These are phyloP conservation scores for Chloroclysta siterata DNA, from an alignment of 2,888 invertebrate species.

Conservation along the genomic window DNA sequence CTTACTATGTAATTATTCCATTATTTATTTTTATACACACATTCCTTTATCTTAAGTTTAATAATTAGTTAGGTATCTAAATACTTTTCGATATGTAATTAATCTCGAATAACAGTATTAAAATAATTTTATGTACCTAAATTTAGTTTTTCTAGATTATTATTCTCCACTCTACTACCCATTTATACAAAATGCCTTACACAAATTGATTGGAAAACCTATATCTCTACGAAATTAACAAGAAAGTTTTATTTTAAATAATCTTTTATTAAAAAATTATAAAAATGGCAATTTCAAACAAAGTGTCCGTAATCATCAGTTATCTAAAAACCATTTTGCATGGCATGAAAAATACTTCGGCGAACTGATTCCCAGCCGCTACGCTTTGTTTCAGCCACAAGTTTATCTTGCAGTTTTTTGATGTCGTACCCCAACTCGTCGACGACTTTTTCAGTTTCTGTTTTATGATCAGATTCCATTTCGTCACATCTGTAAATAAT, in stretches of 20 bases:
- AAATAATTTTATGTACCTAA: background rate
- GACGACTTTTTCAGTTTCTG: conserved; percentile 63
- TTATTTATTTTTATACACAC: conserved; percentile 46
- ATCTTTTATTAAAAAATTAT: background rate
- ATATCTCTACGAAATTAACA: too few relatives aligned
- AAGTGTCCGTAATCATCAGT: background rate
- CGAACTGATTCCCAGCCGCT: conserved; percentile 68
- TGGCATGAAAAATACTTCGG: conserved; percentile 68
- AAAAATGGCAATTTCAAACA: conserved; percentile 7
- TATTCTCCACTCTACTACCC: background rate
- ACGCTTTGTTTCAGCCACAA: conserved; percentile 69
- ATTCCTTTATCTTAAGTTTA: conserved; percentile 24
- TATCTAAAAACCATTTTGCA: conserved; percentile 69
- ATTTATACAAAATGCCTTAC: background rate
- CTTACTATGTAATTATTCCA: conserved; percentile 43
- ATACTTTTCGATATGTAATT: conserved; percentile 43
- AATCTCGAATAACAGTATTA: conserved; percentile 72
- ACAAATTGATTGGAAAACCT: too few relatives aligned
- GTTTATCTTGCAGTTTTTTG: conserved; percentile 65
- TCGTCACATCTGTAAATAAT: conserved; percentile 62
- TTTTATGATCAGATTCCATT: conserved; percentile 62
- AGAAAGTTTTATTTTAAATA: too few relatives aligned
- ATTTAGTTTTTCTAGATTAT: background rate
- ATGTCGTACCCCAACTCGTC: conserved; percentile 69
- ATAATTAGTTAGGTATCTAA: conserved; percentile 30